phyloP scores from a whole-genome alignment of 2,113 vertebrate species.

The Lamprologus tigripictilis region DNA sequence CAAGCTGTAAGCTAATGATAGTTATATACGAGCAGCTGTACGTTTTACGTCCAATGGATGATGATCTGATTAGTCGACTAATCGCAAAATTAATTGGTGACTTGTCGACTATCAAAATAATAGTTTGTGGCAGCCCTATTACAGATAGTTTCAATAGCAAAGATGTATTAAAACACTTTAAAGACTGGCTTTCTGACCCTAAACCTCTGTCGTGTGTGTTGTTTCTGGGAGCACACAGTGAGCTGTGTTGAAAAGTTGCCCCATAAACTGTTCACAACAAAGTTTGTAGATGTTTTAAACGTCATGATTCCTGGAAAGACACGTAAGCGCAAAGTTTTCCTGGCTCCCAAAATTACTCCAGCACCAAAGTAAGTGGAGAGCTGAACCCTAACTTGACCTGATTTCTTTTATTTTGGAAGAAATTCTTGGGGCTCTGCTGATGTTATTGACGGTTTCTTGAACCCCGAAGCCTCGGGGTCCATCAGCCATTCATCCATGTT shows the following conservation, averaged over 20 bases:
- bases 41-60: rapidly evolving
- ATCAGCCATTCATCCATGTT: background rate
- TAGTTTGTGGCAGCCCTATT: too few species aligned
- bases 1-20: too few species aligned
- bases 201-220: rapidly evolving
- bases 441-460: background rate
- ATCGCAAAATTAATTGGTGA: rapidly evolving
- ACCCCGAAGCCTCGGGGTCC: background rate
- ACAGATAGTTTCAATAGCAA: too few species aligned
- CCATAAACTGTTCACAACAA: background rate
- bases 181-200: background rate
- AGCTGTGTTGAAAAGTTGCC: background rate
- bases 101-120: too few species aligned
- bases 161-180: background rate
- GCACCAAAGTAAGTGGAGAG: background rate
- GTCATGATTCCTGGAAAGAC: background rate
- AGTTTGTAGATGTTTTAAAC: background rate
- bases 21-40: rapidly evolving
- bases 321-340: rapidly evolving
- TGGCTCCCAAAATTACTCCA: background rate
- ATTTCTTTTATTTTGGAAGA: background rate
- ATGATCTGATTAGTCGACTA: too few species aligned
- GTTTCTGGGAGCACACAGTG: background rate
- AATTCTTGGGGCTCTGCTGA: rapidly evolving
- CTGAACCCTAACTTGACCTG: rapidly evolving